Percentiles rank a stretch among this genome's conserved stretches.
These are phyloP conservation scores for Enteromius treurensis DNA, from an alignment of 2,797 vertebrate genomes.

Conservation along the genomic window DNA sequence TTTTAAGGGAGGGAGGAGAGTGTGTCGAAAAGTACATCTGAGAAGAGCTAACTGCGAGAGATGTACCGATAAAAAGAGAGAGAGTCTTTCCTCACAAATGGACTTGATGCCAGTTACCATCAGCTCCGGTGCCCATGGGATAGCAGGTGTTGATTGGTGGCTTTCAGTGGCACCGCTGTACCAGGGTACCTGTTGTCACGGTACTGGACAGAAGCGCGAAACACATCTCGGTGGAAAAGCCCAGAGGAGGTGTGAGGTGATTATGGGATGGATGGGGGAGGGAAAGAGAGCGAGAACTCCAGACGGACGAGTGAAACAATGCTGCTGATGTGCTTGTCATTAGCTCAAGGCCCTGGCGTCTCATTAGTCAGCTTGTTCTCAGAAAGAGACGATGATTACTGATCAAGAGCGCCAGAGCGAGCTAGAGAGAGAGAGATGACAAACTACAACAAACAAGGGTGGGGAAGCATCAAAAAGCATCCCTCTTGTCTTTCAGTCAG, in stretches of 20 bases:
- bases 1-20: conserved; percentile 16
- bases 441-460: conserved; percentile 47
- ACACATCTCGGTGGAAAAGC: conserved; percentile 73
- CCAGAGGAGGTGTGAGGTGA: conserved; percentile 76
- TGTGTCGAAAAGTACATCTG: conserved; percentile 20
- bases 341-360: conserved; percentile 75
- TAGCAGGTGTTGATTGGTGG: conserved; percentile 79
- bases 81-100: conserved; percentile 54
- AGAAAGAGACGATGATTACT: conserved; percentile 63
- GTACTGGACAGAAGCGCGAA: conserved; percentile 73
- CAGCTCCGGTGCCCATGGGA: conserved; percentile 47
- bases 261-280: conserved; percentile 71
- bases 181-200: conserved; percentile 76
- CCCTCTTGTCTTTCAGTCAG: neutral
- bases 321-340: conserved; percentile 65
- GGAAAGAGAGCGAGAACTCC: conserved; percentile 65
- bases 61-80: conserved; percentile 48
- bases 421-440: conserved; percentile 65
- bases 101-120: conserved; percentile 54
- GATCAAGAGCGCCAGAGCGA: conserved; percentile 59
- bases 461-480: neutral
- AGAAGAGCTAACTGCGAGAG: conserved; percentile 22
- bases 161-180: conserved; percentile 67
- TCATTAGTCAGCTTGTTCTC: conserved; percentile 79
- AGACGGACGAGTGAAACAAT: conserved; percentile 36